Conservation (phyloP, 2,888 invertebrate species). For the Stomorhina lunata region DNA sequence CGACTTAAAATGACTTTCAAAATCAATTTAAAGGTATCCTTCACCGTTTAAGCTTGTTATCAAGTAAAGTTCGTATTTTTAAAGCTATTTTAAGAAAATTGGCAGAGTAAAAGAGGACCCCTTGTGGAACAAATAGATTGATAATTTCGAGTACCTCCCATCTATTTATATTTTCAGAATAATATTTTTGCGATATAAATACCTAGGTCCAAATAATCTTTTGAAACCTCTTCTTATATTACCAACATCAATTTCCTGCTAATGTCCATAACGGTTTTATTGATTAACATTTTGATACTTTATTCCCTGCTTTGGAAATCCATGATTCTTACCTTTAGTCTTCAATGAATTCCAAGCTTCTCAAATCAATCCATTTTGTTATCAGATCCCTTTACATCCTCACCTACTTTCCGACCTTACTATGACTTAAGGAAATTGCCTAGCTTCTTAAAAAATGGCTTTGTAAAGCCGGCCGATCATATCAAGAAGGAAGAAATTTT, state of each 20-base stretch:
- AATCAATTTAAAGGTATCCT: too few species aligned
- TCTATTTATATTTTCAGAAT: too few species aligned
- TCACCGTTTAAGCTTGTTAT: too few species aligned
- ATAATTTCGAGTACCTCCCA: too few species aligned
- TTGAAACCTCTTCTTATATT: too few species aligned
- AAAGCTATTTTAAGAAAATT: too few species aligned
- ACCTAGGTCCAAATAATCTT: too few species aligned
- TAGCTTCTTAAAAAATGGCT: constrained; percentile 86
- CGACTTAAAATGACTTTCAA: too few species aligned
- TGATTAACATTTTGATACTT: constrained; percentile 87
- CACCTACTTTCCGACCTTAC: constrained; percentile 84
- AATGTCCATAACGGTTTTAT: constrained; percentile 99
- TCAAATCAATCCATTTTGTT: constrained; percentile 67
- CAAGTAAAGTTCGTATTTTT: too few species aligned
- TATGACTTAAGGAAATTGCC: constrained; percentile 82
- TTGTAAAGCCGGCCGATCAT: constrained; percentile 89
- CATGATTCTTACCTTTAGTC: constrained; percentile 80
- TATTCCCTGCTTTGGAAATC: constrained; percentile 85
- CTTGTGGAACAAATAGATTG: too few species aligned
- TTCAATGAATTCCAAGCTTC: constrained; percentile 75
- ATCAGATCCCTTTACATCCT: constrained; percentile 83
- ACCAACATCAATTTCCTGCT: constrained; percentile 97
- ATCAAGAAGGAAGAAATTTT: constrained; percentile 94
- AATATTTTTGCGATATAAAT: too few species aligned
- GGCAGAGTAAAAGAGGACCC: too few species aligned